These are phyloP conservation scores for Hippocampus zosterae DNA, from an alignment of 2,113 vertebrate genomes.

Conservation along the genomic window DNA sequence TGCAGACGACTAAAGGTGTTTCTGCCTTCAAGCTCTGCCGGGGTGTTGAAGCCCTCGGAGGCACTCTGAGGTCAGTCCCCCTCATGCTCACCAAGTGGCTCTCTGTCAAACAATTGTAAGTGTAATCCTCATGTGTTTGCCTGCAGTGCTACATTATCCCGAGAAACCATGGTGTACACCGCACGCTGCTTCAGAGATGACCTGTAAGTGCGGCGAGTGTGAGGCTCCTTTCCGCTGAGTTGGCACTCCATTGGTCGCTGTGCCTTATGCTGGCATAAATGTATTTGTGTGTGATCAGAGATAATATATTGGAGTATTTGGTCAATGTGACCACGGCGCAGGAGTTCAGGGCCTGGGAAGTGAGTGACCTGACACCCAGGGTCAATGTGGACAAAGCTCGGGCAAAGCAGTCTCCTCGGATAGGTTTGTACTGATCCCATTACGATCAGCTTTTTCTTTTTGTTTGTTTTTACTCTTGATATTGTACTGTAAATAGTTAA, in stretches of 20 bases:
- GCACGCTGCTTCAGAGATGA: constrained; percentile 82
- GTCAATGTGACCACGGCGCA: constrained; percentile 86
- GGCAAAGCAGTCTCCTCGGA: constrained; percentile 81
- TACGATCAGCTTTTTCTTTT: too few relatives aligned
- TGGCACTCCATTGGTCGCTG: not conserved
- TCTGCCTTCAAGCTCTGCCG: constrained; percentile 87
- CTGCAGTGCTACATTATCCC: constrained; percentile 80
- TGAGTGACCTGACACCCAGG: constrained; percentile 73
- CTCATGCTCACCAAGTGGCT: not conserved
- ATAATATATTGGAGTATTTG: constrained; percentile 84
- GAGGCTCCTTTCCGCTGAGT: not conserved
- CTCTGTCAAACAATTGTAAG: too few relatives aligned
- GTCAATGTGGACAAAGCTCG: constrained; percentile 81
- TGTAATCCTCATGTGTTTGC: constrained; percentile 30
- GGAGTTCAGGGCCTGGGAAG: constrained; percentile 90
- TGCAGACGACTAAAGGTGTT: constrained; percentile 85
- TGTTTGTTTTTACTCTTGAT: too few relatives aligned
- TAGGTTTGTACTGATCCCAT: constrained; percentile 64
- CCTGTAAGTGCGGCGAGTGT: constrained; percentile 73
- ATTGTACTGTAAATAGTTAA: too few relatives aligned
- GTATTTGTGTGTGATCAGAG: constrained; percentile 63
- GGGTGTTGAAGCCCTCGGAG: constrained; percentile 84
- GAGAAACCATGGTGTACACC: constrained; percentile 83
- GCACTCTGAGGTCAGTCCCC: constrained; percentile 81
- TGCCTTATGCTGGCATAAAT: not conserved